phyloP scores from a whole-genome alignment of 2,113 vertebrate genomes.

The Myrmophylax atrothorax region DNA sequence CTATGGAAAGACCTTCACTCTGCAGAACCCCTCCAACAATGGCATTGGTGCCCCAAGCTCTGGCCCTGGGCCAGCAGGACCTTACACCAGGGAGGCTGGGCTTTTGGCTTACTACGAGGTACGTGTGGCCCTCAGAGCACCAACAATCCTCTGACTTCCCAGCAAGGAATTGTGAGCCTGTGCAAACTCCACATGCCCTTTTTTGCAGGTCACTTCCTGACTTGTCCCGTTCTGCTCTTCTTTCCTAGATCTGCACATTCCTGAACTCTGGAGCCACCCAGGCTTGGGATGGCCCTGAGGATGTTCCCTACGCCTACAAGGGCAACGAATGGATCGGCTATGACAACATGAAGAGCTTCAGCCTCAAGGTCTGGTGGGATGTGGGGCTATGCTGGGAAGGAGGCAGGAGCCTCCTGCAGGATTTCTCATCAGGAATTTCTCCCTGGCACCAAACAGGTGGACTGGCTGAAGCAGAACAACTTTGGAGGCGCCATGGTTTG shows the following conservation, averaged over 20 bases:
- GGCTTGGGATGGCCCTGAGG: slow-evolving; percentile 68
- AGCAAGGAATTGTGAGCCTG: accelerated
- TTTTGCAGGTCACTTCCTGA: too few relatives aligned
- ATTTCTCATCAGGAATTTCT: neutral
- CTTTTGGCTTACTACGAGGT: slow-evolving; percentile 83
- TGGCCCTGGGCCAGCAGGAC: slow-evolving; percentile 77
- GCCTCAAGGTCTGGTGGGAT: slow-evolving; percentile 71
- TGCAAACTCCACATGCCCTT: accelerated
- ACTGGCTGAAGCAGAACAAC: slow-evolving; percentile 77
- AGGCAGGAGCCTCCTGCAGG: neutral
- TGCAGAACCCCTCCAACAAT: slow-evolving; percentile 69
- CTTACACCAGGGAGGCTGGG: slow-evolving; percentile 74
- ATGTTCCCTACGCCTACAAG: slow-evolving; percentile 79
- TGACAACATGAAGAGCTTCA: slow-evolving; percentile 79
- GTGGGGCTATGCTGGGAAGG: neutral
- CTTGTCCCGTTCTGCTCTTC: too few relatives aligned
- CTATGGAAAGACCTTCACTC: slow-evolving; percentile 76
- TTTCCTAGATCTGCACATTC: slow-evolving; percentile 72
- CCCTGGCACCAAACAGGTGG: slow-evolving; percentile 41
- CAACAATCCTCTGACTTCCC: neutral
- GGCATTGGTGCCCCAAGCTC: slow-evolving; percentile 71
- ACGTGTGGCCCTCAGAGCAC: neutral
- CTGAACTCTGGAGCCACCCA: slow-evolving; percentile 71
- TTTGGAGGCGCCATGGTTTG: slow-evolving; percentile 84
- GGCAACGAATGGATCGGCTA: slow-evolving; percentile 77